Conservation (phyloP, 2,888 invertebrate species). For the Deilephila elpenor region DNA sequence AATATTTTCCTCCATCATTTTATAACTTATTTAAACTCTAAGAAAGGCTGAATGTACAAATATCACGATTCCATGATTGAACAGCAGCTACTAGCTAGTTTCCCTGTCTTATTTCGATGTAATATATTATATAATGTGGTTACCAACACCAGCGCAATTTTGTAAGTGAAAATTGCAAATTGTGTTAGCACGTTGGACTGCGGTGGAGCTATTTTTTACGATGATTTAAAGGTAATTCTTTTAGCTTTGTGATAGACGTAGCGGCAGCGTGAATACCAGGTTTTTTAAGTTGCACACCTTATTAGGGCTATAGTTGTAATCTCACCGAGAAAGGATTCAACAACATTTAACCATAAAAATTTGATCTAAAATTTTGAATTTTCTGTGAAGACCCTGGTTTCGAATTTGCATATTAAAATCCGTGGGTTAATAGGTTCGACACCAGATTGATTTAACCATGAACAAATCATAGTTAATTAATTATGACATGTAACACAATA, state of each 20-base stretch:
- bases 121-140: constrained; percentile 30
- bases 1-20: neutral
- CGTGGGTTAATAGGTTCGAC: no score
- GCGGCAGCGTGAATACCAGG: neutral
- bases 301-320: no score
- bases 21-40: neutral
- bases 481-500: no score
- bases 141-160: constrained; percentile 53
- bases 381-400: no score
- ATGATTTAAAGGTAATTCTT: constrained; percentile 17
- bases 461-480: no score
- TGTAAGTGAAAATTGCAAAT: constrained; percentile 69
- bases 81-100: neutral
- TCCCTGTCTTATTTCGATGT: constrained; percentile 19
- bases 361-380: no score
- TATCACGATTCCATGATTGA: constrained; percentile 7
- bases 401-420: no score
- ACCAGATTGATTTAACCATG: no score
- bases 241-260: neutral
- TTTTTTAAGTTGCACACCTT: neutral
- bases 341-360: no score
- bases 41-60: no score
- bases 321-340: no score
- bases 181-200: constrained; percentile 23
- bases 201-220: constrained; percentile 15